A percentile compares a stretch with the other conserved stretches of the same genome.
Conservation (phyloP, 92 coral and sea anemone species). For the Zoanthus sociatus region DNA sequence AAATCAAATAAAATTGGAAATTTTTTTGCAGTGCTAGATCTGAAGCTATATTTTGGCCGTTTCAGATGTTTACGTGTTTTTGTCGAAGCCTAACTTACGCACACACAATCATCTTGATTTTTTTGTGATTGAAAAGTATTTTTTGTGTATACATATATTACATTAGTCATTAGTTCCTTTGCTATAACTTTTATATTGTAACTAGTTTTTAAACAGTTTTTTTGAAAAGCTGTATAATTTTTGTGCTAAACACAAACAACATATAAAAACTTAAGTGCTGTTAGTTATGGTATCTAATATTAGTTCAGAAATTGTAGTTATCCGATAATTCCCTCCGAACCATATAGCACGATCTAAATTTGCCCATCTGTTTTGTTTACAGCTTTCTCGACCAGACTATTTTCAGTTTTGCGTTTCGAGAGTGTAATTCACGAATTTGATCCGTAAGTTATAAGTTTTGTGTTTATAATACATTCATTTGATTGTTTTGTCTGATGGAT, state of each 20-base stretch:
- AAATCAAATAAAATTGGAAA: background rate
- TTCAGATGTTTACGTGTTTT: background rate
- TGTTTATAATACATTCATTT: background rate
- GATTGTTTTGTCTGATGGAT: conserved; percentile 7
- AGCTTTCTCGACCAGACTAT: conserved; percentile 96
- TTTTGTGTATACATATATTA: background rate
- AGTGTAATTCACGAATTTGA: conserved; percentile 99
- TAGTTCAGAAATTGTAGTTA: background rate
- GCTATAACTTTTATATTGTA: background rate
- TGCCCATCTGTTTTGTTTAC: conserved; percentile 31
- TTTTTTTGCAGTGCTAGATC: background rate
- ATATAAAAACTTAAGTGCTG: background rate
- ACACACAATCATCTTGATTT: background rate
- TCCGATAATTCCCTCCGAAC: background rate
- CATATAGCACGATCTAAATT: background rate
- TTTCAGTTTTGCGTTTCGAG: conserved; percentile 96
- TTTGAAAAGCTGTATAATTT: background rate
- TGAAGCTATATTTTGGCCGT: too few species aligned
- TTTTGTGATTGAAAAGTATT: background rate
- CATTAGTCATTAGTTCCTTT: background rate
- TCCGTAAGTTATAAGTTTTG: conserved; percentile 84
- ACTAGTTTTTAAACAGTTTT: background rate
- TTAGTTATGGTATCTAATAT: background rate
- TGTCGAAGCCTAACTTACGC: background rate
- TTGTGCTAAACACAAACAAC: background rate